Conservation (phyloP, 2,797 vertebrate species). For the Argyrosomus regius region DNA sequence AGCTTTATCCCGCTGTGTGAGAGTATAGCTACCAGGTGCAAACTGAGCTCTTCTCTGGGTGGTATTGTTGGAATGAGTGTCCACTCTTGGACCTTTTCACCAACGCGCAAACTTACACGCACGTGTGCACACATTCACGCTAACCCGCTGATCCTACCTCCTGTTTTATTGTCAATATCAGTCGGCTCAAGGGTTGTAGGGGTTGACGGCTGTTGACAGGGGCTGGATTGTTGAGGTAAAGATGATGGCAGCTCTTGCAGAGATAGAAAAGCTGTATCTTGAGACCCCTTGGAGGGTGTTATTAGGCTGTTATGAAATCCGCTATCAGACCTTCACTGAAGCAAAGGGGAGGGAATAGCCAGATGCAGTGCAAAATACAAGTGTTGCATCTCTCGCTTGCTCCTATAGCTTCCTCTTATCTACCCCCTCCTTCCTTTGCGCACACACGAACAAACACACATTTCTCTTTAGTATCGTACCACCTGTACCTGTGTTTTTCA, state of each 20-base stretch:
- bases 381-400: constrained; percentile 48
- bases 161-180: constrained; percentile 82
- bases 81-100: constrained; percentile 60
- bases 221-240: constrained; percentile 73
- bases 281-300: constrained; percentile 77
- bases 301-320: constrained; percentile 79
- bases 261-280: constrained; percentile 76
- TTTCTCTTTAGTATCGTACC: constrained; percentile 25
- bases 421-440: constrained; percentile 16
- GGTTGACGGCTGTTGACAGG: constrained; percentile 76
- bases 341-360: constrained; percentile 48
- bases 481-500: constrained; percentile 50
- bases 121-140: constrained; percentile 58
- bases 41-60: constrained; percentile 45
- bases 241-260: constrained; percentile 75
- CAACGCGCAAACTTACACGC: constrained; percentile 45
- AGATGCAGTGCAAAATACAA: constrained; percentile 53
- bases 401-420: constrained; percentile 57
- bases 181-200: constrained; percentile 62
- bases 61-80: constrained; percentile 40
- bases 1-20: constrained; percentile 54
- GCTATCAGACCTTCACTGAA: constrained; percentile 68
- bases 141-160: constrained; percentile 61
- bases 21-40: constrained; percentile 57
- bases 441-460: constrained; percentile 13